These are phyloP conservation scores for Lineus longissimus DNA, from an alignment of 1,140 invertebrate species.

Conservation along the genomic window DNA sequence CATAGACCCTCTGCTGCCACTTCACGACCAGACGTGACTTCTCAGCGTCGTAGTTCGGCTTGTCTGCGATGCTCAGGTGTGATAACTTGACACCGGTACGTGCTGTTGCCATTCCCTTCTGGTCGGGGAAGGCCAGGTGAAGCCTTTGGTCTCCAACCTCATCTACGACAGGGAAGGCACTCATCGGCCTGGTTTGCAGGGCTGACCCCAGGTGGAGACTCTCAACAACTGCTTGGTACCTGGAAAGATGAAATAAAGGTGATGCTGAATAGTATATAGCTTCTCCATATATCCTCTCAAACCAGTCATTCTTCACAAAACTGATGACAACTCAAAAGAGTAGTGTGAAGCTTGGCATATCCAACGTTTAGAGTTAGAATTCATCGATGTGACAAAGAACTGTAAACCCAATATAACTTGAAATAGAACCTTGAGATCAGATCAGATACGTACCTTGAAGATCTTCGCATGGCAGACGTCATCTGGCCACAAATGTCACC, in stretches of 20 bases:
- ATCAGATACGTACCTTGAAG: conserved; percentile 10
- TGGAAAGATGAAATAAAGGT: background rate
- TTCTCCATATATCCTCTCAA: background rate
- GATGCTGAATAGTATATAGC: background rate
- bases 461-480: conserved; percentile 9
- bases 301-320: no score
- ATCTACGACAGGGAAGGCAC: conserved; percentile 27
- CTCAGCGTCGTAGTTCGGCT: conserved; percentile 12
- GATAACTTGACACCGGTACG: conserved; percentile 18
- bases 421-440: no score
- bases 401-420: no score
- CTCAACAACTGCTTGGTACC: conserved; percentile 22
- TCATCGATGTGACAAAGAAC: no score
- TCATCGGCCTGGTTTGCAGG: conserved; percentile 25
- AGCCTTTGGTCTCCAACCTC: conserved; percentile 23
- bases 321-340: no score
- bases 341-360: no score
- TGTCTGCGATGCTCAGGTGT: conserved; percentile 18
- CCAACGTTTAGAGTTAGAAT: no score
- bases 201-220: conserved; percentile 23
- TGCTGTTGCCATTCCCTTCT: conserved; percentile 14
- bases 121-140: conserved; percentile 24
- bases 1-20: conserved; percentile 39
- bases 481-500: conserved; percentile 21
- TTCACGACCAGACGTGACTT: conserved; percentile 20